Evolutionary conservation across 2,113 vertebrate genomes (phyloP).

Genomic region (Dicerorhinus sumatrensis): DNA sequence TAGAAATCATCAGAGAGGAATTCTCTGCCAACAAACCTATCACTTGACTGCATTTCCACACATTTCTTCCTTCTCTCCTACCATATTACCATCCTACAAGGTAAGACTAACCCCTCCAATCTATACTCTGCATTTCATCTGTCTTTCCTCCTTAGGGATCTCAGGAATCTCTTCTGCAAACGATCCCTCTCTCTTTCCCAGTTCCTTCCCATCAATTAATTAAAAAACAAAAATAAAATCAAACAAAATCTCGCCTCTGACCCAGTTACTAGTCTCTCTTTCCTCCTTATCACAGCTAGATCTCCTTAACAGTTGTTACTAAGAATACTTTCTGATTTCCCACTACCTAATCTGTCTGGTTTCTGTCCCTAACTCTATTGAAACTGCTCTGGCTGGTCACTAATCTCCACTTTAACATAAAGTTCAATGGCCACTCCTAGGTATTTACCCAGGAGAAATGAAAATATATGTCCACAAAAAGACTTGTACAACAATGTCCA

Average conservation of each 20-base stretch:
- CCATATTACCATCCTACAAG: neutral
- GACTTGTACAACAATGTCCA: neutral
- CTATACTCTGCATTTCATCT: neutral
- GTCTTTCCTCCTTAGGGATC: neutral
- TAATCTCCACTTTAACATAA: neutral
- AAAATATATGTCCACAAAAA: neutral
- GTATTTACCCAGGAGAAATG: neutral
- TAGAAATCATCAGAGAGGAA: neutral
- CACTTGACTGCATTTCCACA: neutral
- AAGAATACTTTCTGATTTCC: neutral
- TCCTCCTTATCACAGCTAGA: neutral
- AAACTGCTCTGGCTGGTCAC: neutral
- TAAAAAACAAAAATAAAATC: conserved; percentile 23
- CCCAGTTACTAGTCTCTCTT: neutral
- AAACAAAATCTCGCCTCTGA: neutral
- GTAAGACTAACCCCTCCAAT: neutral
- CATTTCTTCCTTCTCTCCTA: neutral
- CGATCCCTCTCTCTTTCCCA: neutral
- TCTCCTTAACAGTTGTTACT: neutral
- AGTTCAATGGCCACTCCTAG: neutral
- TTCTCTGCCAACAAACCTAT: neutral
- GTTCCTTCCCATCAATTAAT: neutral
- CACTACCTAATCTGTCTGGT: neutral
- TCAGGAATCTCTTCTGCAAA: neutral
- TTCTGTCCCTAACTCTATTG: neutral